Evolutionary conservation across 2,113 vertebrate species (phyloP), one percentile per base, ranked within the genome.

Genomic region (Asarcornis scutulata): DNA sequence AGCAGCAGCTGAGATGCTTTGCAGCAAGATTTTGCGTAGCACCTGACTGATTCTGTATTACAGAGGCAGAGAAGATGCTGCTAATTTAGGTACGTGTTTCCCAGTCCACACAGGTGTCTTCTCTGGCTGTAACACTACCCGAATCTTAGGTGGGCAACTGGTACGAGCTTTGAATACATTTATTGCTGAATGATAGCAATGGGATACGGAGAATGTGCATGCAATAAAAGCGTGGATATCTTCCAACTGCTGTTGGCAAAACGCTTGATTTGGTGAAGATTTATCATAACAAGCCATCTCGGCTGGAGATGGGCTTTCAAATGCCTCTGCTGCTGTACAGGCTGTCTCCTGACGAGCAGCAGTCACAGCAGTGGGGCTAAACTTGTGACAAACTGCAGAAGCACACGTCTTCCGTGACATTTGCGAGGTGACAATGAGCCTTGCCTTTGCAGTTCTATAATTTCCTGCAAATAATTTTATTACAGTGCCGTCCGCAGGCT

Each of bases 221-320:
- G 74, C 78, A 85, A 62, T 95, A 89, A 91, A 86, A 76, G 5
- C n/a, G 14, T n/a, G 79, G 88, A 77, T n/a, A 2, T 20, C 72
- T 89, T 88, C 93, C 87, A 96, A 62, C 27, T 67, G 85, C 82
- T 91, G 59, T 18, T 89, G 89, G 89, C 84, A 86, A 71, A 94
- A 59, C 0, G 11, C 67, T 88, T 27, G 72, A 7, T 88, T 89
- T 93, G 85, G 63, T 59, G 25, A 78, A 93, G 85, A 46, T 74
- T 95, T 91, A 63, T 93, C 64, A 8, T 46, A 83, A 77, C 84
- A 83, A 77, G 77, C 69, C 44, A 71, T 13, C 89, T 83, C 79
- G 77, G 75, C 85, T 88, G 83, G 75, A 63, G 85, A 25, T 82
- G 82, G n/a, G 67, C 67, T 93, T 74, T 67, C 59, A 4, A 10